Conservation (phyloP, 2,888 invertebrate genomes). For the Amorpha juglandis region DNA sequence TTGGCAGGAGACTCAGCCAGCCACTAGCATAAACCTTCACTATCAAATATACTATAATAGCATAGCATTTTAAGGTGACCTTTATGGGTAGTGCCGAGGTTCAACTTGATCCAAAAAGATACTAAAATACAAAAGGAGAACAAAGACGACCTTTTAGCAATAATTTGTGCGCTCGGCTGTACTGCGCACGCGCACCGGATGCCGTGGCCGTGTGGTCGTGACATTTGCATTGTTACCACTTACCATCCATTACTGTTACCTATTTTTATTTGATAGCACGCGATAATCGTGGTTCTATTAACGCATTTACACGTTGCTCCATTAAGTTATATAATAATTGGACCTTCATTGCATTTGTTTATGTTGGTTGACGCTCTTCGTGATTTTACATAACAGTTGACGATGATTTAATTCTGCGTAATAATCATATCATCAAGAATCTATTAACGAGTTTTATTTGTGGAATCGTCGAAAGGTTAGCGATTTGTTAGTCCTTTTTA, state of each 20-base stretch:
- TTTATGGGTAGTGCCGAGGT: too few species aligned
- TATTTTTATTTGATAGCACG: slow-evolving; percentile 12
- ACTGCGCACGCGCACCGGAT: slow-evolving; percentile 39
- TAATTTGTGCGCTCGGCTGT: slow-evolving; percentile 30
- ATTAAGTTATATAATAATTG: not conserved
- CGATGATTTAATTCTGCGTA: not conserved
- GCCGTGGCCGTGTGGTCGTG: slow-evolving; percentile 43
- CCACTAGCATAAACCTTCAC: too few species aligned
- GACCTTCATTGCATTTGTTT: not conserved
- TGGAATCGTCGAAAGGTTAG: too few species aligned
- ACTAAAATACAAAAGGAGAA: slow-evolving; percentile 32
- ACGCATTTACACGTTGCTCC: not conserved
- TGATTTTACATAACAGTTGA: not conserved
- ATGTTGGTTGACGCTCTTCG: not conserved
- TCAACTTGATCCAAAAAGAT: not conserved
- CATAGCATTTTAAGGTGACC: too few species aligned
- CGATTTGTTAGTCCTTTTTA: too few species aligned
- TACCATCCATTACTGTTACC: slow-evolving; percentile 30
- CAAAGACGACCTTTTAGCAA: slow-evolving; percentile 49
- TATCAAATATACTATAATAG: too few species aligned
- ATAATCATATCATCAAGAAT: not conserved
- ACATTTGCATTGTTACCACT: slow-evolving; percentile 42
- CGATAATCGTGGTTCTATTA: slow-evolving; percentile 4
- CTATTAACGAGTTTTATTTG: not conserved
- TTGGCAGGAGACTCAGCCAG: too few species aligned